These are phyloP conservation scores for Aulostomus chinensis DNA, from an alignment of 2,797 vertebrate genomes.

Conservation along the genomic window DNA sequence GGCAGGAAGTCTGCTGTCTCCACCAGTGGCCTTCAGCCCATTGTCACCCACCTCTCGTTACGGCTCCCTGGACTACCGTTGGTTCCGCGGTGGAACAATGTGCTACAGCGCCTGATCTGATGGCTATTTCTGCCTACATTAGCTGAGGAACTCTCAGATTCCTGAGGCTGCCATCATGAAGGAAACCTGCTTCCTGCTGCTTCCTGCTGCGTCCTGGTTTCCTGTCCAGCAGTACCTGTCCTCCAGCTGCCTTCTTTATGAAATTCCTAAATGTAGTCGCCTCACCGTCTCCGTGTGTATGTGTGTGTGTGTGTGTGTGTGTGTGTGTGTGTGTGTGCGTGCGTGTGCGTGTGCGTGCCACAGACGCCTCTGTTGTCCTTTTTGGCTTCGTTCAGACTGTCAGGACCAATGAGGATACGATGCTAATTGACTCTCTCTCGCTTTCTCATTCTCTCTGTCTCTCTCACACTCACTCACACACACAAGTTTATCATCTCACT, in stretches of 20 bases:
- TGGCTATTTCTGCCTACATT: background rate
- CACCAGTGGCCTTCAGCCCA: background rate
- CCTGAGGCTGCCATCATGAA: background rate
- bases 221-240: slow-evolving; percentile 25
- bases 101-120: slow-evolving; percentile 1
- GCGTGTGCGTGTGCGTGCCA: background rate
- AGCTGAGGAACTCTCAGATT: background rate
- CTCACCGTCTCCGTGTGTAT: no score
- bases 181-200: background rate
- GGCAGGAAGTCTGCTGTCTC: slow-evolving; percentile 10
- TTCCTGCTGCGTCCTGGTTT: slow-evolving; percentile 8
- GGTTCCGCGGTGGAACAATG: background rate
- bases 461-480: no score
- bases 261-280: no score
- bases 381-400: slow-evolving; percentile 18
- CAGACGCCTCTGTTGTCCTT: background rate
- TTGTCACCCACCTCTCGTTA: background rate
- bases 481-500: background rate
- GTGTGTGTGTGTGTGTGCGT: no score
- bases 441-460: background rate
- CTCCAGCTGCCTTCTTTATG: no score
- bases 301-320: no score
- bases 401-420: slow-evolving; percentile 17
- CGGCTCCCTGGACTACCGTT: background rate
- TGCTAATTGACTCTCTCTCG: slow-evolving; percentile 18